These are phyloP conservation scores for Balanococcus diminutus DNA, from an alignment of 2,888 invertebrate species.

Conservation along the genomic window DNA sequence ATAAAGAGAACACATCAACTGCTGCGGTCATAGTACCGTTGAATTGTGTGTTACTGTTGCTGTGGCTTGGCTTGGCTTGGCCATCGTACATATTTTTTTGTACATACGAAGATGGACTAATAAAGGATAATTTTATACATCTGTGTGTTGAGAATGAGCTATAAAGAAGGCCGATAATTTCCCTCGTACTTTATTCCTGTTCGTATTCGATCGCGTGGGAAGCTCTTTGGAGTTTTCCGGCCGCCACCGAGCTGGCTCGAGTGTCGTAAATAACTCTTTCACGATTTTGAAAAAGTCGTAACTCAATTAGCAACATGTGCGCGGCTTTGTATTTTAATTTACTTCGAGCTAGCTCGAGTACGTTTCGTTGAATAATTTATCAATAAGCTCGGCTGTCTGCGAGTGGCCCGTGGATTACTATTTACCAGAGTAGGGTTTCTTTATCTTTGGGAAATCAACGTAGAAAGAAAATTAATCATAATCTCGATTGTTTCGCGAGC, in stretches of 20 bases:
- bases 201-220: constrained; percentile 10
- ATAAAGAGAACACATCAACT: constrained; percentile 12
- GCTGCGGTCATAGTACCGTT: constrained; percentile 25
- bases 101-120: not conserved
- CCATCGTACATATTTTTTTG: not conserved
- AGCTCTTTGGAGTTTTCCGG: constrained; percentile 27
- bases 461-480: not conserved
- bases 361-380: not conserved
- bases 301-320: constrained; percentile 15
- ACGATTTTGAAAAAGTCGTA: not conserved
- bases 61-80: no score
- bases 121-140: constrained; percentile 12
- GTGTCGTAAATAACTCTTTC: not conserved
- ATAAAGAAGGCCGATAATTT: constrained; percentile 31
- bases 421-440: not conserved
- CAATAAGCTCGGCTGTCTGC: not conserved
- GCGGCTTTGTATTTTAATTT: not conserved
- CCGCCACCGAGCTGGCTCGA: not conserved
- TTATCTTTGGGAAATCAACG: constrained; percentile 21
- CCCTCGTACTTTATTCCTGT: not conserved
- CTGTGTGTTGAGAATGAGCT: not conserved
- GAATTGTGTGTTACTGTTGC: constrained; percentile 11
- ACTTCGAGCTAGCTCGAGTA: not conserved
- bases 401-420: not conserved
- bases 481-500: constrained; percentile 1